Base-by-base conservation (phyloP, 2,888 invertebrate genomes). In the Acanthosepion lycidas region DNA sequence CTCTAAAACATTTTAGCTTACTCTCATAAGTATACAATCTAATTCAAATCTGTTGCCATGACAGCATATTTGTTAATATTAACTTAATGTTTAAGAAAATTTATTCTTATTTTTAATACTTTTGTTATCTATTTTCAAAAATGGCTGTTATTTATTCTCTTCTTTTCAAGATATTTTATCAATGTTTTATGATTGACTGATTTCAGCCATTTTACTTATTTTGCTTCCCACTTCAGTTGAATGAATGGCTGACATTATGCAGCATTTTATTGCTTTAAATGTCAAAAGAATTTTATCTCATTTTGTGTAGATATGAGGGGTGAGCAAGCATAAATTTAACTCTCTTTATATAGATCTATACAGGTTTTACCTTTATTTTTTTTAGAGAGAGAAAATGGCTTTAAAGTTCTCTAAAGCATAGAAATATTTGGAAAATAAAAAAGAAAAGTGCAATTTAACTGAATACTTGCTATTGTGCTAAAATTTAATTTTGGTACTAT, bases 191-290 rank as follows among this genome's bases (percentile, higher is more conserved):
- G 78, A 78, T 33, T 78, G 78, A 78, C 78, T 78, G 78, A 15
- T 78, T 78, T 78, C 5, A 78, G n/a, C 78, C 78, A 78, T n/a
- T n/a, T 78, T 78, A 78, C n/a, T 64, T 28, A 23, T 26, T 64
- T 78, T 78, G n/a, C 78, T n/a, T 78, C 78, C 78, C 78, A 78
- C 78, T 15, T 33, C 3, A 78, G 15, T 15, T n/a, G 23, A 78
- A n/a, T 78, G n/a, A 78, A 78, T 78, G 33, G n/a, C n/a, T 78
- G 78, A 78, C 78, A 78, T 78, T 78, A n/a, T 78, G n/a, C n/a
- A n/a, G n/a, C n/a, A 78, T 78, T 78, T 78, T 78, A 78, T 78
- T 78, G 78, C n/a, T 78, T 78, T 78, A 78, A 78, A 78, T 78
- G 78, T 78, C 78, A 78, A 78, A 78, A 78, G n/a, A 78, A 78